Evolutionary conservation across 1,140 invertebrate genomes (phyloP), one percentile per base, ranked within the genome.

Genomic region (Heliconius hermathena): DNA sequence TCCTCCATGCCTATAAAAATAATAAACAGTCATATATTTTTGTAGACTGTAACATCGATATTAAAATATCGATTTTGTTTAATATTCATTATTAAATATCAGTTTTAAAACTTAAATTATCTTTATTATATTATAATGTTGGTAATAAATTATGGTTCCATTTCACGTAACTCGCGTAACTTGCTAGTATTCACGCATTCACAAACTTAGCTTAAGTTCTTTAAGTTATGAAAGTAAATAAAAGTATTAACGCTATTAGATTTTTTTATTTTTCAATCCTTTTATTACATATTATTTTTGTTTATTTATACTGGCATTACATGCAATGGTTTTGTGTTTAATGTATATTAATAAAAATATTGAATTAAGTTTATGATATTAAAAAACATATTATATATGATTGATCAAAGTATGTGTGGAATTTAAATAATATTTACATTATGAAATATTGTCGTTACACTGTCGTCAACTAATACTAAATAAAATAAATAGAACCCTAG

Each of bases 131-230:
- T 46, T 46, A 1, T 4, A 46, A 46, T 46, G n/a, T 57, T 57
- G 18, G 18, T 52, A 52, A 52, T 52, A 52, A 52, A 52, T 52
- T 20, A 57, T 57, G n/a, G n/a, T 46, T 46, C 1, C 41, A 46
- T 46, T 46, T 46, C 20, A 22, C 8, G n/a, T 57, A n/a, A 52
- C n/a, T n/a, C 54, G 8, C 54, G 54, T 57, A 57, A 57, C 54
- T 66, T 22, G 60, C 9, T 66, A 26, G 22, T 66, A n/a, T 57
- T 29, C 60, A 29, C 60, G 60, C 60, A 29, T 66, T 66, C 60
- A 66, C 60, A 66, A 66, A 66, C 26, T 29, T 66, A 66, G 22
- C 22, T 66, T 66, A 66, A 66, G 54, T 57, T 57, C 20, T 57
- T 57, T 57, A 57, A 57, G n/a, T 57, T 57, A 57, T 22, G 60